phyloP scores from a whole-genome alignment of 1,140 invertebrate genomes.

The Rhizoglyphus robini region DNA sequence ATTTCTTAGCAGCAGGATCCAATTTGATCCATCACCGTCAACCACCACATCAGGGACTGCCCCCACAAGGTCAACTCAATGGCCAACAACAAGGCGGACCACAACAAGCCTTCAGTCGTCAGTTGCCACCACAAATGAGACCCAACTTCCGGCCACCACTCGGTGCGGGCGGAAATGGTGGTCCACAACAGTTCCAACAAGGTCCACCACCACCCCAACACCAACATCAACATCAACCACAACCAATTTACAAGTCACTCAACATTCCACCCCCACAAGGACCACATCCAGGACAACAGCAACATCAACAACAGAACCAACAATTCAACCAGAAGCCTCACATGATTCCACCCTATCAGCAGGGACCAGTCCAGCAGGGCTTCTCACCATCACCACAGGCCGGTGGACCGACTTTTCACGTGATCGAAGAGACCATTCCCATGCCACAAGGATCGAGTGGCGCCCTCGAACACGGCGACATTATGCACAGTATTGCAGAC shows the following conservation, averaged over 20 bases:
- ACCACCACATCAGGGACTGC: not conserved
- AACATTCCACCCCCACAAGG: not conserved
- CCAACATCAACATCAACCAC: not conserved
- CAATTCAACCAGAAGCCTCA: too few relatives aligned
- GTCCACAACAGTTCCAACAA: not conserved
- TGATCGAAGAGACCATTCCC: not conserved
- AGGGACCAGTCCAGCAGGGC: not conserved
- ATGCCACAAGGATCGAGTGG: not conserved
- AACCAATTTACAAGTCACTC: too few relatives aligned
- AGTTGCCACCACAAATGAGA: not conserved
- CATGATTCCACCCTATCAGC: not conserved
- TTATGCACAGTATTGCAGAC: not conserved
- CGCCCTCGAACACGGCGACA: not conserved
- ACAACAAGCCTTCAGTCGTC: not conserved
- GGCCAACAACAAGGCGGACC: not conserved
- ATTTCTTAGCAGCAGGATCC: not conserved
- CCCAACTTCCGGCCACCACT: not conserved
- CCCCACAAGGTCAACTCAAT: not conserved
- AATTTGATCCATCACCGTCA: not conserved
- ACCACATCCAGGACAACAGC: not conserved
- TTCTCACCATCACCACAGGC: too few relatives aligned
- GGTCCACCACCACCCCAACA: not conserved
- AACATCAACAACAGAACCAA: not conserved
- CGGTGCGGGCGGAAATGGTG: too few relatives aligned
- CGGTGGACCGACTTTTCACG: not conserved